Base-by-base conservation (phyloP, 2,888 invertebrate genomes). In the Ophion ventricosus region DNA sequence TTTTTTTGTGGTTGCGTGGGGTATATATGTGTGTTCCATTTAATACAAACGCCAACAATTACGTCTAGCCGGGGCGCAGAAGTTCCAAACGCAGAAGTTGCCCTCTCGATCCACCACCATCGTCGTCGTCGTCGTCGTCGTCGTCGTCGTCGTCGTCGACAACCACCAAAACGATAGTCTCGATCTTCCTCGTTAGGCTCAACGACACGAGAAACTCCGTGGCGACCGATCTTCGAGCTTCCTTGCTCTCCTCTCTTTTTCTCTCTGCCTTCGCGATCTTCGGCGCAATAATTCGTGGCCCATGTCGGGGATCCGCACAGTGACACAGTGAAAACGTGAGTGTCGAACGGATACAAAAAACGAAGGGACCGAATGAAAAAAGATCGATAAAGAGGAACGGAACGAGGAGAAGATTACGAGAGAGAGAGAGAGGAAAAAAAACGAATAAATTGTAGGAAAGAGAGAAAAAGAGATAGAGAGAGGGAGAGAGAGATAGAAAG, bases 31-130 rank as follows among this genome's bases (percentile, higher is more conserved):
- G 25, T 23, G 59, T 70, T 82, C 84, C 80, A 85, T 69, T 69
- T 83, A 87, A 88, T 85, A 87, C 87, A 87, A 87, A 80, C 82
- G 76, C 59, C 84, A 81, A 85, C 77, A 82, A 85, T 85, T 85
- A 74, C 79, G 70, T 83, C 82, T 67, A 79, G 56, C 26, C 14
- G 61, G 59, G 29, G 17, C 17, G n/a, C n/a, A n/a, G n/a, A n/a
- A n/a, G 26, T 70, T 81, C 40, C 23, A 61, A 43, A 59, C 75
- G 56, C n/a, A 67, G 26, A 40, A 40, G 35, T 66, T 26, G 57
- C 59, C 49, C 59, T 69, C 59, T 67, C 35, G 73, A 59, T 59
- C 74, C 57, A 64, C 17, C 73, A 43, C 43, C 59, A 17, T 49
- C 49, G 17, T 43, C 43, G 10, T 43, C 43, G 14, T 43, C 43